Conservation (phyloP, 2,797 vertebrate species). For the Urosaurus nigricauda region DNA sequence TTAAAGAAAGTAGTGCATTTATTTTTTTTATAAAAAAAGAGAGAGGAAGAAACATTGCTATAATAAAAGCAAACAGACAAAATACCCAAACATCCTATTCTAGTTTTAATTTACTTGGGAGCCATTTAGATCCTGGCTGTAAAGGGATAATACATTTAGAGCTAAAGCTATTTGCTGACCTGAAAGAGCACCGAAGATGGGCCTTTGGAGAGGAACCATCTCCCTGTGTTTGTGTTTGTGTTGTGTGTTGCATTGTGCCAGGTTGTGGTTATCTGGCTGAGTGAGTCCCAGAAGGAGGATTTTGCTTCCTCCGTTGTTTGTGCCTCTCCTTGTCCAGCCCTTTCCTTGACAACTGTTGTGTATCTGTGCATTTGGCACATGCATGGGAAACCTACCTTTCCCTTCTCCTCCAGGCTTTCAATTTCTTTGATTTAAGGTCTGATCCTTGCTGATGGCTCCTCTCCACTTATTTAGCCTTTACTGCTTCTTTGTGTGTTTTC, state of each 20-base stretch:
- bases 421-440: background rate
- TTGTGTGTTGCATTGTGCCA: too few species aligned
- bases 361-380: background rate
- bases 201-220: background rate
- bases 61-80: background rate
- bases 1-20: slow-evolving; percentile 40
- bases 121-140: background rate
- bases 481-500: background rate
- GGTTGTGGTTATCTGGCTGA: background rate
- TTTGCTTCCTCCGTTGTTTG: background rate
- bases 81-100: too few species aligned
- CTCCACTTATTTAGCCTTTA: background rate
- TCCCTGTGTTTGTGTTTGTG: background rate
- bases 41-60: background rate
- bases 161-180: background rate
- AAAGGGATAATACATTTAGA: too few species aligned
- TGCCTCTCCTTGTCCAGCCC: background rate
- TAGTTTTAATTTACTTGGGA: background rate
- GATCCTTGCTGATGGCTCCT: background rate
- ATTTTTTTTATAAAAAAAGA: too few species aligned
- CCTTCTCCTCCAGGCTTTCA: too few species aligned
- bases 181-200: background rate
- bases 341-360: background rate
- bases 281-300: background rate
- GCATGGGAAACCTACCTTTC: background rate